Base-by-base conservation (phyloP, 1,140 invertebrate genomes). In the Schmidtea mediterranea region DNA sequence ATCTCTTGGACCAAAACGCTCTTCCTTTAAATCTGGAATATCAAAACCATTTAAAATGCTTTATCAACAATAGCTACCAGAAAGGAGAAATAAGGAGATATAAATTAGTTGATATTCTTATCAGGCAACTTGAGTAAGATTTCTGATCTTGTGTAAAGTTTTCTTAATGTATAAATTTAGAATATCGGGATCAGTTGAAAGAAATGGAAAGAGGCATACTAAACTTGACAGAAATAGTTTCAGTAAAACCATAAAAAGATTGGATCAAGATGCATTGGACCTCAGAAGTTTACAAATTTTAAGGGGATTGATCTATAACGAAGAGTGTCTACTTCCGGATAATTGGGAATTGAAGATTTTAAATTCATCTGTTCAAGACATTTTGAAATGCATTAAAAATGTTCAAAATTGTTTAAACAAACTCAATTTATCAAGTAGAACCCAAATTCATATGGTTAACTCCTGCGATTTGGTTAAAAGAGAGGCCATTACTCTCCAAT, bases 401-500 rank as follows among this genome's bases (percentile, higher is more conserved):
- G 55, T 63, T 2, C 63, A 65, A 51, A 57, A 53, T 45, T 55
- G 56, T n/a, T 54, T 65, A 2, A 65, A 65, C 48, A 43, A 52
- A 2, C 55, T 61, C 51, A 55, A 56, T 41, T 56, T 58, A 36
- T 59, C 62, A 10, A 56, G 58, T 24, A 61, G 59, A 46, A 59
- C 59, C 0, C 49, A 63, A n/a, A 60, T 60, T 2, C 63, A 63
- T 50, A 54, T 63, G 2, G 61, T 60, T 2, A 51, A 60, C 36
- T 53, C 61, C 18, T 61, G 55, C 53, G 61, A 63, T 49, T 55
- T 50, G 9, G 62, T 63, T 10, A 58, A 55, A 2, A 47, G 60
- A 36, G 63, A 65, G 43, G 60, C 61, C 0, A 51, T 65, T n/a
- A 59, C 59, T 1, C 62, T 63, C 46, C 53, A 62, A 24, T 58